Percentiles rank a stretch among this genome's conserved stretches.
Conservation (phyloP, 2,797 vertebrate genomes). For the Rachycentron canadum region DNA sequence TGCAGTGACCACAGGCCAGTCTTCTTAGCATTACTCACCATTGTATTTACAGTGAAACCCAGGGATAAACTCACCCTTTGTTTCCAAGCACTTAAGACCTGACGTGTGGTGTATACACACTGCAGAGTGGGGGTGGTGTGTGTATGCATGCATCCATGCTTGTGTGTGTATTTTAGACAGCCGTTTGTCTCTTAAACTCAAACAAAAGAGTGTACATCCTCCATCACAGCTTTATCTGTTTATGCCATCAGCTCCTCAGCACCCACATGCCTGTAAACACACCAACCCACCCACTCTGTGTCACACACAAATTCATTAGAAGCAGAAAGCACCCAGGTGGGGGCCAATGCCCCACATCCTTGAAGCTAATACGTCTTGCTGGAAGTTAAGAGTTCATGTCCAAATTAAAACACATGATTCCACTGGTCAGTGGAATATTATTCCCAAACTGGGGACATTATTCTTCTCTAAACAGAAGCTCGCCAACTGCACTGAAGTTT, state of each 20-base stretch:
- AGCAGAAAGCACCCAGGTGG: conserved; percentile 47
- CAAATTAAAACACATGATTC: conserved; percentile 3
- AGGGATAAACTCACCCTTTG: conserved; percentile 79
- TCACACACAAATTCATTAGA: conserved; percentile 33
- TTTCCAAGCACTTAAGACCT: conserved; percentile 78
- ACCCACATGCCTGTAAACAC: conserved; percentile 73
- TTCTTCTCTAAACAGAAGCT: not conserved
- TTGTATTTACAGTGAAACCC: conserved; percentile 76
- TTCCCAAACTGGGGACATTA: not conserved
- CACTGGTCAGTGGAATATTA: not conserved
- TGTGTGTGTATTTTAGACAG: conserved; percentile 56
- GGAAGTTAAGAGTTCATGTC: conserved; percentile 23
- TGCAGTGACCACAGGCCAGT: conserved; percentile 50
- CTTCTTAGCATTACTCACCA: conserved; percentile 70
- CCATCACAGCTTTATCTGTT: conserved; percentile 81
- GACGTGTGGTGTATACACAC: conserved; percentile 72
- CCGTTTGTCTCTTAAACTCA: conserved; percentile 76
- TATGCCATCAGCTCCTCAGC: conserved; percentile 74
- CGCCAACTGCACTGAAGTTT: not conserved
- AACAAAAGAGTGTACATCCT: conserved; percentile 77
- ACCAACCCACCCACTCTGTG: conserved; percentile 60
- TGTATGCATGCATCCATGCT: conserved; percentile 26
- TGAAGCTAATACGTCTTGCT: conserved; percentile 18
- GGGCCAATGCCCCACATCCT: conserved; percentile 19
- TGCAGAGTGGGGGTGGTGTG: conserved; percentile 42